Evolutionary conservation across 2,113 vertebrate species (phyloP).

Genomic region (Callithrix jacchus): DNA sequence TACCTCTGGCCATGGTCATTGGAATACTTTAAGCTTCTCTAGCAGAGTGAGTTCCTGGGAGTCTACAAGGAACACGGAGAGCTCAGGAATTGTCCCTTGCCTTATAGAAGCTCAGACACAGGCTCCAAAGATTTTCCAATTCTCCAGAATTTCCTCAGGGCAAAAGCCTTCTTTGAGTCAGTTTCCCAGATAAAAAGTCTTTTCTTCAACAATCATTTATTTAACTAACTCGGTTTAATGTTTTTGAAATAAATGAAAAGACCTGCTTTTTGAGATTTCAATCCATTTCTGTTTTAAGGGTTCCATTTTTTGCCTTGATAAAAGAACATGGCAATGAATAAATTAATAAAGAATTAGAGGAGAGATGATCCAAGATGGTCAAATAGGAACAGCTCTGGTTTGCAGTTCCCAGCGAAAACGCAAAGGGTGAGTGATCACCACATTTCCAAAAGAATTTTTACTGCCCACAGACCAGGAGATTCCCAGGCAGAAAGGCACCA

Average conservation of each 20-base stretch:
- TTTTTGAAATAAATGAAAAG: constrained; percentile 36
- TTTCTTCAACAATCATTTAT: constrained; percentile 21
- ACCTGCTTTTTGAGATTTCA: constrained; percentile 37
- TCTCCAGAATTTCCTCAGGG: neutral
- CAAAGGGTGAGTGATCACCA: no score
- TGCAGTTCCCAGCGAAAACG: no score
- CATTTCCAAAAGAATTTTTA: no score
- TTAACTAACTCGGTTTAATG: constrained; percentile 25
- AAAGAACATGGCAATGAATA: constrained; percentile 47
- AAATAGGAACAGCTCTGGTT: no score
- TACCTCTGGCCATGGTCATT: neutral
- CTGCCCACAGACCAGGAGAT: no score
- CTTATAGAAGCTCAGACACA: neutral
- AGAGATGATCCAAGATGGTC: no score
- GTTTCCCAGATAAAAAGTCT: neutral
- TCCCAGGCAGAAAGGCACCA: no score
- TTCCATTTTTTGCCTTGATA: constrained; percentile 41
- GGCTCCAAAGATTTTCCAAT: neutral
- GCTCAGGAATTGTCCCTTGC: neutral
- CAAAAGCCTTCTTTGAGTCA: neutral
- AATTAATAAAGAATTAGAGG: constrained; percentile 60
- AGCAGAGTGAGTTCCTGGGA: neutral
- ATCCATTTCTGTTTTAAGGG: neutral
- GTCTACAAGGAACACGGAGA: neutral
- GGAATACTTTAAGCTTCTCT: neutral